A percentile compares a stretch with the other conserved stretches of the same genome.
Conservation (phyloP, 2,113 vertebrate species). For the Centropus unirufus region DNA sequence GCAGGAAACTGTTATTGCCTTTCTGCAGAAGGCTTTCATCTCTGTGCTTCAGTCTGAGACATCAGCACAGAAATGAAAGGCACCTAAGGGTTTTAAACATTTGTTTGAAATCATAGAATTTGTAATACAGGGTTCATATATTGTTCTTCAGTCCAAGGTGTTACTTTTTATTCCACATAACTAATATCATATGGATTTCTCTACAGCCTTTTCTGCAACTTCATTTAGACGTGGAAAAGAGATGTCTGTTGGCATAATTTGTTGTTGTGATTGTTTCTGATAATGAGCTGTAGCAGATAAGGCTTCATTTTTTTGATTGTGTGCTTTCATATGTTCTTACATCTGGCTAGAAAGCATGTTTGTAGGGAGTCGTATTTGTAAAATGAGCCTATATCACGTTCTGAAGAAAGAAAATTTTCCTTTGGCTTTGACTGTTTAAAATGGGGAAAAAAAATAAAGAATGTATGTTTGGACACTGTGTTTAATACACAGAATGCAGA, state of each 20-base stretch:
- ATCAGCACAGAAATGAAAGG: neutral
- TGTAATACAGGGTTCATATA: neutral
- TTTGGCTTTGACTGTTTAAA: neutral
- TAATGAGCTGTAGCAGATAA: neutral
- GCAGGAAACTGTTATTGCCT: neutral
- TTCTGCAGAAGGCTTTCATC: neutral
- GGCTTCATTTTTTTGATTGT: neutral
- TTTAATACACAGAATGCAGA: neutral
- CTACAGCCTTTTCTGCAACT: neutral
- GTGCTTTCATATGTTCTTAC: neutral
- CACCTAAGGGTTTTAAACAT: neutral
- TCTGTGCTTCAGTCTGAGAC: neutral
- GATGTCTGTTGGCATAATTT: neutral
- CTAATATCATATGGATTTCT: neutral
- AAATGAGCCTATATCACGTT: neutral
- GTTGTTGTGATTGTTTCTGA: neutral
- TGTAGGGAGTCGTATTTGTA: neutral
- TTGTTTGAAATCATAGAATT: neutral
- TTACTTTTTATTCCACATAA: neutral
- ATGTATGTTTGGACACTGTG: neutral
- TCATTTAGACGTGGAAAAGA: neutral
- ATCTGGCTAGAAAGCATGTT: neutral
- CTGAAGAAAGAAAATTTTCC: neutral
- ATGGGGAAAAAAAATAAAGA: neutral
- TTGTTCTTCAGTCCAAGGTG: neutral